phyloP scores from a whole-genome alignment of 2,113 vertebrate genomes.

The Caloenas nicobarica region DNA sequence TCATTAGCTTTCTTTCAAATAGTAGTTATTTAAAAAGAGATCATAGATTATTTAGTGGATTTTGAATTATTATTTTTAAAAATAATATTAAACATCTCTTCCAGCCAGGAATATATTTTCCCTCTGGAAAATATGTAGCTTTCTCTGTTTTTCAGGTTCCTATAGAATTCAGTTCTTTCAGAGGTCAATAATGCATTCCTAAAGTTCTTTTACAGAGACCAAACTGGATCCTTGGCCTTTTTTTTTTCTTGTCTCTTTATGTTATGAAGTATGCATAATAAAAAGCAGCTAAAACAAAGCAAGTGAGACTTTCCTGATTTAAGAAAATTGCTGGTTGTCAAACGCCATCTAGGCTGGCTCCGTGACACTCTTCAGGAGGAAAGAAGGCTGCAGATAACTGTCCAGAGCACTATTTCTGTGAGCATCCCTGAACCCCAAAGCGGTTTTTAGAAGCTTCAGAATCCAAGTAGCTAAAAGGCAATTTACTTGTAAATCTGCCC shows the following conservation, averaged over 20 bases:
- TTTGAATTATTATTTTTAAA: not conserved
- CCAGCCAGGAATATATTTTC: not conserved
- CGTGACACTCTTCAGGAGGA: not conserved
- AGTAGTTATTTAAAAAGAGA: not conserved
- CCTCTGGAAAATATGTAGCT: not conserved
- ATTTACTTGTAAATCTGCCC: not conserved
- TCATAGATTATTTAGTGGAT: not conserved
- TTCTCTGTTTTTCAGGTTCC: not conserved
- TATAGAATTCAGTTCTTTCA: not conserved
- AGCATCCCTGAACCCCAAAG: not conserved
- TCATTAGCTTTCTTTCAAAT: not conserved
- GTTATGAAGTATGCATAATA: not conserved
- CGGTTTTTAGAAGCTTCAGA: not conserved
- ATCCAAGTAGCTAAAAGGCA: not conserved
- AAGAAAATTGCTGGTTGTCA: not conserved
- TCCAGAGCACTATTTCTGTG: not conserved
- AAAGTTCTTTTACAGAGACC: not conserved
- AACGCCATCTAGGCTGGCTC: not conserved
- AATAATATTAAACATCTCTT: not conserved
- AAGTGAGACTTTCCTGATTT: not conserved
- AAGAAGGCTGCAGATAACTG: not conserved
- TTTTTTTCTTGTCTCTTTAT: not conserved
- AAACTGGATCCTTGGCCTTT: not conserved
- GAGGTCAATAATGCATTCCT: not conserved
- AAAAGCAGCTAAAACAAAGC: not conserved